Conservation (phyloP, 2,797 vertebrate genomes). For the Rhinophrynus dorsalis region DNA sequence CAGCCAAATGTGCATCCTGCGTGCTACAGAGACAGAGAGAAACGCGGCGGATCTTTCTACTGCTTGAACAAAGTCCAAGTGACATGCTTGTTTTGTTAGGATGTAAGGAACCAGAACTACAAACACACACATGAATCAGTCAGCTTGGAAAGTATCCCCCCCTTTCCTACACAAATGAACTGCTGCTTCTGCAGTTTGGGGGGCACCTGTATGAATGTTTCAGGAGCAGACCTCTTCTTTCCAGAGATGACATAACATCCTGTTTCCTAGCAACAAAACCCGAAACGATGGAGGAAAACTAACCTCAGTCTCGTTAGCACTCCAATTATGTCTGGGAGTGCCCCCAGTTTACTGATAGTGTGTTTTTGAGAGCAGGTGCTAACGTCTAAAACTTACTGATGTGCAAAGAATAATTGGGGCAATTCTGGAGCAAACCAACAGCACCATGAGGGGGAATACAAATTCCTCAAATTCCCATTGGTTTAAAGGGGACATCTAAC, state of each 20-base stretch:
- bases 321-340: conserved; percentile 43
- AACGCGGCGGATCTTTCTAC: background rate
- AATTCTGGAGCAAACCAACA: too few species aligned
- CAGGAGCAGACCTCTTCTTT: conserved; percentile 28
- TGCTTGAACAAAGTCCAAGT: background rate
- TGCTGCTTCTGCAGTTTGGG: conserved; percentile 39
- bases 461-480: too few species aligned
- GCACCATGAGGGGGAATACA: too few species aligned
- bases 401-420: too few species aligned
- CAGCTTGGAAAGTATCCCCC: conserved; percentile 1
- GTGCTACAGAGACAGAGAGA: background rate
- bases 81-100: background rate
- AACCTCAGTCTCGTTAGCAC: conserved; percentile 46
- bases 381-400: conserved; percentile 7
- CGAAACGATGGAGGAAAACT: conserved; percentile 39
- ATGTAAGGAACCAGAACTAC: conserved; percentile 1
- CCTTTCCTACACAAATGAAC: conserved; percentile 20
- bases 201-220: conserved; percentile 27
- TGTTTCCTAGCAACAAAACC: conserved; percentile 48
- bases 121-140: conserved; percentile 32
- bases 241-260: conserved; percentile 39
- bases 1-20: background rate
- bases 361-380: conserved; percentile 16
- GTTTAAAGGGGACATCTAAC: too few species aligned
- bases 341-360: conserved; percentile 40